These are phyloP conservation scores for Cantharis nigra DNA, from an alignment of 2,888 invertebrate species.

Conservation along the genomic window DNA sequence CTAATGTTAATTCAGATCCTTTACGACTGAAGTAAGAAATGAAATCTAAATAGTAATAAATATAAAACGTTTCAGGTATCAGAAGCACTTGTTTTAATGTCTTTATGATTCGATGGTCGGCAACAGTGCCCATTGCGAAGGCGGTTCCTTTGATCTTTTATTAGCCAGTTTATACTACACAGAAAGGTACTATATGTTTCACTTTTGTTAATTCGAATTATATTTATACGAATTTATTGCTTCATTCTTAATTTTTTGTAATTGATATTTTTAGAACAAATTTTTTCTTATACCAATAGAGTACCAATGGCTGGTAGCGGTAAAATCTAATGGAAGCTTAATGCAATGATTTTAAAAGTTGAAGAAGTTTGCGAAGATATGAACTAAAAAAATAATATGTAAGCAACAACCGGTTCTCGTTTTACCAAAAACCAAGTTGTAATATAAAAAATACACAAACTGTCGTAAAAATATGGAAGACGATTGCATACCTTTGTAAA, in stretches of 20 bases:
- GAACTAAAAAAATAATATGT: conserved; percentile 40
- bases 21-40: conserved; percentile 30
- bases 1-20: not conserved
- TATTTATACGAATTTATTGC: conserved; percentile 3
- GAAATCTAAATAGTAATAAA: conserved; percentile 40
- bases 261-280: not conserved
- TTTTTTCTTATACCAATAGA: not conserved
- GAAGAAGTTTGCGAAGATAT: not conserved
- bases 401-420: conserved; percentile 51
- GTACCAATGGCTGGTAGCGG: not conserved
- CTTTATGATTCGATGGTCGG: conserved; percentile 46
- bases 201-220: conserved; percentile 22
- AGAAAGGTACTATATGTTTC: conserved; percentile 29
- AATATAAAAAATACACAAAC: conserved; percentile 53
- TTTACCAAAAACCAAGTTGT: conserved; percentile 50
- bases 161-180: conserved; percentile 35
- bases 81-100: conserved; percentile 54
- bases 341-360: not conserved
- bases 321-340: not conserved
- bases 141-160: conserved; percentile 37
- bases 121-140: conserved; percentile 24
- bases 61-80: conserved; percentile 42
- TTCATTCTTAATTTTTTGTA: not conserved
- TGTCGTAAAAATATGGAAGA: conserved; percentile 44
- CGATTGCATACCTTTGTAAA: conserved; percentile 48